Base-by-base conservation (phyloP, 2,888 invertebrate species). In the Neoaliturus tenellus region DNA sequence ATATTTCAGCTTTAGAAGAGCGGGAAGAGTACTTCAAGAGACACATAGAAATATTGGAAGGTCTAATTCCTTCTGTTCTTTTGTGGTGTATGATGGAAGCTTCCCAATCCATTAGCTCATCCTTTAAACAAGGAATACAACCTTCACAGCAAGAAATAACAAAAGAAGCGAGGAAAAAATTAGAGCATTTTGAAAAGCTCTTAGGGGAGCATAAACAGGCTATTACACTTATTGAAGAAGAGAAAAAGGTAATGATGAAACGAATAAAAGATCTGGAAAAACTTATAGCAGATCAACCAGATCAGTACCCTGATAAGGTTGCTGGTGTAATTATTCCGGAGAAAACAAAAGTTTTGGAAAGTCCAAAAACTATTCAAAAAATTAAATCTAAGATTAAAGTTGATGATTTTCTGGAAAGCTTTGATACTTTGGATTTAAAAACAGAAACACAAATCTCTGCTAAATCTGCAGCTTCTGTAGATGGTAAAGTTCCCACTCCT, bases 181-280 rank as follows among this genome's bases (percentile, higher is more conserved):
- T 75, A 14, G 25, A 35, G n/a, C 75, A 75, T n/a, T 48, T 75
- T 48, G 28, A 48, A 25, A 75, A 14, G 25, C 28, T 75, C 48
- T 33, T 75, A 12, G 20, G 12, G 6, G 75, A 48, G 28, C 33
- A 48, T 14, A 5, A 75, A 28, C 25, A 35, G 25, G 75, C 39
- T 3, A 31, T 23, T 75, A 25, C 3, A 3, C 4, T 48, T 2
- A 14, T 75, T 5, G 48, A 75, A 48, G 75, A 48, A 6, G 75
- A 75, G n/a, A 39, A 75, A 48, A 8, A 48, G 5, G n/a, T 75
- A 4, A 48, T 75, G 31, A 23, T 17, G 4, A 44, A 75, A 48
- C 23, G 75, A 28, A 75, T 75, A 48, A 48, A 44, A 28, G 75
- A 75, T 28, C 31, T 75, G 23, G 75, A 75, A 75, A 48, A 5